Conservation (phyloP, 2,113 vertebrate species). For the Sylvia atricapilla region DNA sequence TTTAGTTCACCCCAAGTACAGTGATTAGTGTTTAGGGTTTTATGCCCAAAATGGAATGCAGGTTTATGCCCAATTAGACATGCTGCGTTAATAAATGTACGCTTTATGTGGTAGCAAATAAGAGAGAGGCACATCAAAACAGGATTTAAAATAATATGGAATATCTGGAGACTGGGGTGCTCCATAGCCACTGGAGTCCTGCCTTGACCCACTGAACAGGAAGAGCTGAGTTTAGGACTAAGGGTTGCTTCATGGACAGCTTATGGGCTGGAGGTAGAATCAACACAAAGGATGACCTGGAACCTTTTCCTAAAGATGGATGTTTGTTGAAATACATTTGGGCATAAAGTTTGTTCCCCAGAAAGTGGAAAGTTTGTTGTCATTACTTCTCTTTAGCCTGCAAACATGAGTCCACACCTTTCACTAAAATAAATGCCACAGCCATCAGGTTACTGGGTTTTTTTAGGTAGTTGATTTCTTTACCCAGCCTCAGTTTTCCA, state of each 20-base stretch:
- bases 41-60: background rate
- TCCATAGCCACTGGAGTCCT: background rate
- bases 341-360: background rate
- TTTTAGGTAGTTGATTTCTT: background rate
- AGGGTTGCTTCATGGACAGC: background rate
- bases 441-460: background rate
- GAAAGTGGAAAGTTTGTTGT: background rate
- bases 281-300: background rate
- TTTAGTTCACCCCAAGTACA: background rate
- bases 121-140: background rate
- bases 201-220: background rate
- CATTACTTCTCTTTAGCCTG: background rate
- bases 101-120: background rate
- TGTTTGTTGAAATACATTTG: background rate
- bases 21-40: background rate
- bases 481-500: background rate
- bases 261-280: background rate
- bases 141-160: background rate
- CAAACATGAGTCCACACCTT: background rate
- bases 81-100: background rate
- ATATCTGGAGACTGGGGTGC: background rate
- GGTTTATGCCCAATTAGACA: background rate
- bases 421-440: background rate
- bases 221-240: background rate
- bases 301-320: background rate